Evolutionary conservation across 2,888 invertebrate species (phyloP).

Genomic region (Drosophila percnosoma): DNA sequence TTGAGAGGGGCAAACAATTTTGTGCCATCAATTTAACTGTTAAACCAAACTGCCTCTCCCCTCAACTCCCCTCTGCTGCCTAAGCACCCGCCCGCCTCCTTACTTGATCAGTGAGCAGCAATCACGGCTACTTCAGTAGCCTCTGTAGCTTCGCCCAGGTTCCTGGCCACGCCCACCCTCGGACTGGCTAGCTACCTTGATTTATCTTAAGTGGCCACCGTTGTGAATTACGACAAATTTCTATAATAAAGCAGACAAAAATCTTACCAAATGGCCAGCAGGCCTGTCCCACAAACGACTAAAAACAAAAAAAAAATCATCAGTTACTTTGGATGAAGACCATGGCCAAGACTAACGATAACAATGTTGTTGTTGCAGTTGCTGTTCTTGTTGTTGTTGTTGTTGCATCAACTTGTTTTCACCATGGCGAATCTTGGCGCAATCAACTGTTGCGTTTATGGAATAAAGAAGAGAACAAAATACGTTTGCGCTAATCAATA

Average conservation of each 20-base stretch:
- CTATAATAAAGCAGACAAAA: constrained; percentile 82
- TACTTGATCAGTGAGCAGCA: constrained; percentile 30
- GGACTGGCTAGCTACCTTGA: constrained; percentile 37
- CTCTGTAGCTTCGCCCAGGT: constrained; percentile 17
- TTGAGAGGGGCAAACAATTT: neutral
- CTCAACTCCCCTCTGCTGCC: constrained; percentile 20
- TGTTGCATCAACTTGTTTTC: constrained; percentile 42
- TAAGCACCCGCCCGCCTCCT: neutral
- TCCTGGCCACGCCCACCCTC: constrained; percentile 58
- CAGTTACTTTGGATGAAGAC: constrained; percentile 67
- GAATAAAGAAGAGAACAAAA: constrained; percentile 14
- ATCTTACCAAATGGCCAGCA: constrained; percentile 67
- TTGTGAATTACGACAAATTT: constrained; percentile 76
- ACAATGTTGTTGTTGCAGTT: constrained; percentile 45
- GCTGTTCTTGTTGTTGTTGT: constrained; percentile 21
- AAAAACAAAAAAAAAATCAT: constrained; percentile 45
- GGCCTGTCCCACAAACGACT: constrained; percentile 41
- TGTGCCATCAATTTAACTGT: constrained; percentile 18
- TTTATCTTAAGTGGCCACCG: constrained; percentile 81
- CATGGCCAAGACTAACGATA: constrained; percentile 63
- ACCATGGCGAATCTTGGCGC: constrained; percentile 45
- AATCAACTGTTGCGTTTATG: constrained; percentile 39
- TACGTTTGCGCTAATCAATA: constrained; percentile 53
- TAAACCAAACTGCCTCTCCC: neutral
- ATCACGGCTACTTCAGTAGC: constrained; percentile 72